Base-by-base conservation (phyloP, 2,797 vertebrate genomes). In the Nasua narica region DNA sequence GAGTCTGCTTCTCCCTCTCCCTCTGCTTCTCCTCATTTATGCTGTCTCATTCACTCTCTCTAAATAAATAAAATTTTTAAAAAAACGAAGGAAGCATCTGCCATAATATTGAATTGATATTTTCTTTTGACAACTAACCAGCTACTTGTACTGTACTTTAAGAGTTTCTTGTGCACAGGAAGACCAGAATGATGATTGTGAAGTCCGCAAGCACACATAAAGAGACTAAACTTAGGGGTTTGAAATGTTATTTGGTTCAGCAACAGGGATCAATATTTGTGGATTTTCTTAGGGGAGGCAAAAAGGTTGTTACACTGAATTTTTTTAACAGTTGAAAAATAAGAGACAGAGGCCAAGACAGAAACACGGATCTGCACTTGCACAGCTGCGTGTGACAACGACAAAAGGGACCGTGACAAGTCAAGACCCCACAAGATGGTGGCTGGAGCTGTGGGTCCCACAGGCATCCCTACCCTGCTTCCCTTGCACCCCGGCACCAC, bases 241-340 rank as follows among this genome's bases (percentile, higher is more conserved):
- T 90, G 79, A 95, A 95, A 82, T 85, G n/a, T 50, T 69, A 90
- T 93, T 50, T 90, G 29, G 12, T 60, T 94, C 91, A 85, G 54
- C 85, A 58, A 90, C 21, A 29, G n/a, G 32, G 12, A 95, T 85
- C 67, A 67, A 58, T 54, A 88, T 65, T 92, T 88, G 77, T 84
- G 58, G 77, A 90, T 92, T 95, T 95, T 89, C 89, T 82, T 50
- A 70, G 2, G 4, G 16, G n/a, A 62, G 4, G 91, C 62, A 90
- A 88, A 96, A 97, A 85, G 27, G 23, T 25, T 23, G 29, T 87
- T 37, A 86, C 10, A 35, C 18, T 76, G 46, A 74, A 70, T 87
- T 54, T 90, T 82, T 87, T 78, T n/a, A 11, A 67, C 87, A 95
- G 43, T 7, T 87, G 62, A 81, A 94, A 95, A 93, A 23, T 60